Conservation (phyloP, 2,113 vertebrate species). For the Elgaria multicarinata region DNA sequence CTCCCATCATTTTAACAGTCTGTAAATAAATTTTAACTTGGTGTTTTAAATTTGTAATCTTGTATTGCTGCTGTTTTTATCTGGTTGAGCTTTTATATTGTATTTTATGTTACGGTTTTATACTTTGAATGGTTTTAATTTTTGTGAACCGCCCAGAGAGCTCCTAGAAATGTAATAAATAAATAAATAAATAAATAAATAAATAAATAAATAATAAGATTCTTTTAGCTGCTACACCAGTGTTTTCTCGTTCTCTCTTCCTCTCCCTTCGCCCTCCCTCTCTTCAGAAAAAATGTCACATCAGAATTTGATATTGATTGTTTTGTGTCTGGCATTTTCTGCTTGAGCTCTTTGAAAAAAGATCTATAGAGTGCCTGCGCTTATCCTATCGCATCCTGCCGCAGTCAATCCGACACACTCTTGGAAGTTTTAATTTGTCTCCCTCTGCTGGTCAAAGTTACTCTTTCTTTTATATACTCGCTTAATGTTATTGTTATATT, state of each 20-base stretch:
- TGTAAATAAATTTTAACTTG: no score
- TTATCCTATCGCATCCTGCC: slow-evolving; percentile 3
- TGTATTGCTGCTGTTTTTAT: no score
- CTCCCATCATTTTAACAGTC: no score
- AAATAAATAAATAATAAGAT: no score
- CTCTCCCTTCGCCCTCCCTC: neutral
- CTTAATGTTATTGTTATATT: neutral
- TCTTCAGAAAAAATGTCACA: slow-evolving; percentile 15
- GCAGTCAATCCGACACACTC: slow-evolving; percentile 47
- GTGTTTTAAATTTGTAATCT: no score
- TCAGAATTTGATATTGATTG: neutral
- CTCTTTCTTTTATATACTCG: neutral
- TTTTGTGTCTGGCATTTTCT: neutral
- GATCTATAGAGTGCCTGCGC: slow-evolving; percentile 1
- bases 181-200: no score
- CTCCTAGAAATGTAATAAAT: no score
- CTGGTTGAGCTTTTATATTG: no score
- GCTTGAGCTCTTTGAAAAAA: slow-evolving; percentile 7
- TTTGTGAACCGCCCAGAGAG: no score
- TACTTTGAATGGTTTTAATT: no score
- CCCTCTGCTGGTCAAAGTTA: slow-evolving; percentile 62
- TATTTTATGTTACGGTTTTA: no score
- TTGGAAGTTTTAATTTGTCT: slow-evolving; percentile 58
- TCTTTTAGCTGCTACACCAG: neutral
- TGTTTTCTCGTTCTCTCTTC: no score